phyloP scores from a whole-genome alignment of 2,113 vertebrate species.

The Saguinus midas region DNA sequence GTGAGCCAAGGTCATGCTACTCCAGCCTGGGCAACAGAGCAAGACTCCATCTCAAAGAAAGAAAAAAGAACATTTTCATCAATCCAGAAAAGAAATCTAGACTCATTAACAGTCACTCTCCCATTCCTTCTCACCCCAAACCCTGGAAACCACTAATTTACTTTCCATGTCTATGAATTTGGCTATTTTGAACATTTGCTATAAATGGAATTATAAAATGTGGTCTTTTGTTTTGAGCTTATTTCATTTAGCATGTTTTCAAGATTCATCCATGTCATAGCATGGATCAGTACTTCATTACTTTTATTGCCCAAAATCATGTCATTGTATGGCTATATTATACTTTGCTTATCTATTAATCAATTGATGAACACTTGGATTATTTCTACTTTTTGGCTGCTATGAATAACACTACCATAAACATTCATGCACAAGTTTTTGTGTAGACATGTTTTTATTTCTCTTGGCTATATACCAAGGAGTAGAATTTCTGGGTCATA shows the following conservation, averaged over 20 bases:
- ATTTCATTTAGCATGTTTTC: neutral
- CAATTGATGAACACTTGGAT: neutral
- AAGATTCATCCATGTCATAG: neutral
- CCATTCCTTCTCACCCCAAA: neutral
- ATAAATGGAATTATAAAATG: neutral
- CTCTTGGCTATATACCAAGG: neutral
- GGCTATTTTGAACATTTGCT: neutral
- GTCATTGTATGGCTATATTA: neutral
- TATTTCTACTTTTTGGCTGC: neutral
- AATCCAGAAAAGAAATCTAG: neutral
- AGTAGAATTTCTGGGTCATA: neutral
- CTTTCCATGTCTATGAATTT: neutral
- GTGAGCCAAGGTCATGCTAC: too few relatives aligned
- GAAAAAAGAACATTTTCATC: neutral
- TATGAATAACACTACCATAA: neutral
- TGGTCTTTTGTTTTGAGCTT: neutral
- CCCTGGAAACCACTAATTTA: neutral
- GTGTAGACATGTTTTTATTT: neutral
- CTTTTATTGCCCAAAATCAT: neutral
- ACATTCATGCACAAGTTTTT: neutral
- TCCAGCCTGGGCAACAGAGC: too few relatives aligned
- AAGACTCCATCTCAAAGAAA: too few relatives aligned
- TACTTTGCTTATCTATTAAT: neutral
- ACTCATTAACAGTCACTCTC: neutral
- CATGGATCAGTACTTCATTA: neutral